phyloP scores from a whole-genome alignment of 2,113 vertebrate species.

The Oncorhynchus keta region DNA sequence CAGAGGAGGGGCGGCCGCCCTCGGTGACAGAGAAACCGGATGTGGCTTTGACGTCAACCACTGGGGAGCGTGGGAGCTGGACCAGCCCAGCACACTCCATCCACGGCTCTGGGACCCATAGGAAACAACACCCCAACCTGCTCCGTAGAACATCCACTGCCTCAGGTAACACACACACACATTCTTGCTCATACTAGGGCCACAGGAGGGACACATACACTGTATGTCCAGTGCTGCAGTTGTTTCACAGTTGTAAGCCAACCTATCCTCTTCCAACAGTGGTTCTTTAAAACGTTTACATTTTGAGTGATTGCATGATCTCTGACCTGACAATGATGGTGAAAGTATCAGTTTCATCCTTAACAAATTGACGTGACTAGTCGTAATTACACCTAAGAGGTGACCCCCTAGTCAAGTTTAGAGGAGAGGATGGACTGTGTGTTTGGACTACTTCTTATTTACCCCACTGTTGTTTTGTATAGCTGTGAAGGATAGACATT shows the following conservation, averaged over 20 bases:
- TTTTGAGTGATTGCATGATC: conserved; percentile 15
- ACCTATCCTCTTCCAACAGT: too few species aligned
- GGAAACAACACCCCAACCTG: conserved; percentile 81
- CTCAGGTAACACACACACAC: conserved; percentile 73
- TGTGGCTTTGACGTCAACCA: conserved; percentile 68
- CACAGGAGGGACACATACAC: not conserved
- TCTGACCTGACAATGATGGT: not conserved
- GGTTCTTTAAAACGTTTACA: too few species aligned
- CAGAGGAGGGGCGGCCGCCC: conserved; percentile 79
- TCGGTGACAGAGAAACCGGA: conserved; percentile 79
- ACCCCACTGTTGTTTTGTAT: not conserved
- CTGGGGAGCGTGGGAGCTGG: conserved; percentile 80
- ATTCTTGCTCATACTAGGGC: not conserved
- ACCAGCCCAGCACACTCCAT: conserved; percentile 80
- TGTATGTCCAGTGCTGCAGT: not conserved
- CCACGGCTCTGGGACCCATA: conserved; percentile 72
- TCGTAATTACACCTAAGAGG: not conserved
- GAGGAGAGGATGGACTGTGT: not conserved
- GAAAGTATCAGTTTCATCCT: not conserved
- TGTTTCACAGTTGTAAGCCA: not conserved
- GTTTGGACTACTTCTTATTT: not conserved
- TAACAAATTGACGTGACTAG: not conserved
- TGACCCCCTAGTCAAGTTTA: too few species aligned
- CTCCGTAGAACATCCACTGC: conserved; percentile 81
- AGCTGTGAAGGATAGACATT: not conserved